These are phyloP conservation scores for Drosophila seclusa DNA, from an alignment of 2,888 invertebrate genomes.

Conservation along the genomic window DNA sequence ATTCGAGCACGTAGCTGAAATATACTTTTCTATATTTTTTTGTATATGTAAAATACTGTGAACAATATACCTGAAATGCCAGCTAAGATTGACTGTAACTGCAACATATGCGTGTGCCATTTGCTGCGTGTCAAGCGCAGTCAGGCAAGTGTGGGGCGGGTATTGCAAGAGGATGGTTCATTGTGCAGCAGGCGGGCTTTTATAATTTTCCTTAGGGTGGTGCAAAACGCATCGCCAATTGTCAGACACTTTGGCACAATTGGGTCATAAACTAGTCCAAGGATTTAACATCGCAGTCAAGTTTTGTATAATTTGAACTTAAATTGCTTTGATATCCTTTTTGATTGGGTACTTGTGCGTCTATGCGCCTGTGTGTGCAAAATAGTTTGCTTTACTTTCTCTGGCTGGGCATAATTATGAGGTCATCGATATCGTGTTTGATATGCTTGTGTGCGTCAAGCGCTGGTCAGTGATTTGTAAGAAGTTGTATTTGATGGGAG, in stretches of 20 bases:
- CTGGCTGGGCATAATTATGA: constrained; percentile 37
- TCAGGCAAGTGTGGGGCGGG: not conserved
- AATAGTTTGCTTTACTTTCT: constrained; percentile 22
- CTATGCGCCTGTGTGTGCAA: constrained; percentile 14
- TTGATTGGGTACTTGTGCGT: constrained; percentile 21
- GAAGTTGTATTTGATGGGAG: constrained; percentile 7
- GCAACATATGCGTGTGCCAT: constrained; percentile 56
- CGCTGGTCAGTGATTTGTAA: constrained; percentile 17
- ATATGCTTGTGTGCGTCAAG: not conserved
- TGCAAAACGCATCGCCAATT: constrained; percentile 66
- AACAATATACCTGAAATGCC: constrained; percentile 25
- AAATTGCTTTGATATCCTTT: constrained; percentile 37
- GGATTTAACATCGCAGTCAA: constrained; percentile 49
- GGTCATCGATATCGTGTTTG: constrained; percentile 24
- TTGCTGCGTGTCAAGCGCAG: constrained; percentile 23
- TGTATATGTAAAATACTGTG: constrained; percentile 30
- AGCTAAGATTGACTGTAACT: constrained; percentile 23
- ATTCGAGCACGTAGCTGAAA: constrained; percentile 40
- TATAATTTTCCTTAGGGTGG: constrained; percentile 48
- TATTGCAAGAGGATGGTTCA: not conserved
- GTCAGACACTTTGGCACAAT: constrained; percentile 79
- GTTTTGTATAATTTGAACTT: constrained; percentile 39
- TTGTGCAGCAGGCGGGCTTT: constrained; percentile 11
- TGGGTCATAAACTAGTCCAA: constrained; percentile 79
- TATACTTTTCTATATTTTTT: not conserved